Percentiles rank a stretch among this genome's conserved stretches.
Conservation (phyloP, 2,888 invertebrate species). For the Trissonchulus sp. region DNA sequence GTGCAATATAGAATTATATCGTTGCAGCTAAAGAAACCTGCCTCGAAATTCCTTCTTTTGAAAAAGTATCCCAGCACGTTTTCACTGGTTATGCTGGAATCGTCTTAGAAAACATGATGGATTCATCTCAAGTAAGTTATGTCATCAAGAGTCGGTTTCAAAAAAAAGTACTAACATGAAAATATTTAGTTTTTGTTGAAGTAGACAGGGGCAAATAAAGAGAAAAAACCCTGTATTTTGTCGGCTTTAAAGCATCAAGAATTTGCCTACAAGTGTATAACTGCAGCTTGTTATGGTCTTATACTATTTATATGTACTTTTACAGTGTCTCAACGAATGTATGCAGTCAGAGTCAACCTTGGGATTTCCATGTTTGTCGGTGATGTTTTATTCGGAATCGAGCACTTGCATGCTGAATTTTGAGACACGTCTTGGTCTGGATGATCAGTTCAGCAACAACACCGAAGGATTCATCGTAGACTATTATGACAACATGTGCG, state of each 20-base stretch:
- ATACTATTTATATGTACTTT: too few species aligned
- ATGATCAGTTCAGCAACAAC: conserved; percentile 16
- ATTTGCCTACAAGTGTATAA: too few species aligned
- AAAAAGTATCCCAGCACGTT: background rate
- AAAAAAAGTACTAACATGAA: too few species aligned
- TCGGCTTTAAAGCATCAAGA: too few species aligned
- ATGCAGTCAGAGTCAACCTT: background rate
- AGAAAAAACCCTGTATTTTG: too few species aligned
- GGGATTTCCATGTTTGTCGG: conserved; percentile 30
- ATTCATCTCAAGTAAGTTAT: too few species aligned
- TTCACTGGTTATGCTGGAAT: conserved; percentile 29
- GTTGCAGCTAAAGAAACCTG: conserved; percentile 28
- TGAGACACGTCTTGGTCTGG: conserved; percentile 9
- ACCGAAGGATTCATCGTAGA: conserved; percentile 25
- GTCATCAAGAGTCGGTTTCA: too few species aligned
- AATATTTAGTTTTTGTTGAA: too few species aligned
- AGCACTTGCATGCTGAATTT: conserved; percentile 30
- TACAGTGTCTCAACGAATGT: conserved; percentile 32
- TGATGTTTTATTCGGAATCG: conserved; percentile 28
- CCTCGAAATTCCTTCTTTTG: conserved; percentile 28
- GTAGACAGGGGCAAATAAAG: too few species aligned
- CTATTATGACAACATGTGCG: conserved; percentile 32
- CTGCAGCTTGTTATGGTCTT: background rate
- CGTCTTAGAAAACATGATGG: conserved; percentile 29
- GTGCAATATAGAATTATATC: background rate